These are phyloP conservation scores for Cyrtorhinus lividipennis DNA, from an alignment of 1,140 invertebrate genomes.

Conservation along the genomic window DNA sequence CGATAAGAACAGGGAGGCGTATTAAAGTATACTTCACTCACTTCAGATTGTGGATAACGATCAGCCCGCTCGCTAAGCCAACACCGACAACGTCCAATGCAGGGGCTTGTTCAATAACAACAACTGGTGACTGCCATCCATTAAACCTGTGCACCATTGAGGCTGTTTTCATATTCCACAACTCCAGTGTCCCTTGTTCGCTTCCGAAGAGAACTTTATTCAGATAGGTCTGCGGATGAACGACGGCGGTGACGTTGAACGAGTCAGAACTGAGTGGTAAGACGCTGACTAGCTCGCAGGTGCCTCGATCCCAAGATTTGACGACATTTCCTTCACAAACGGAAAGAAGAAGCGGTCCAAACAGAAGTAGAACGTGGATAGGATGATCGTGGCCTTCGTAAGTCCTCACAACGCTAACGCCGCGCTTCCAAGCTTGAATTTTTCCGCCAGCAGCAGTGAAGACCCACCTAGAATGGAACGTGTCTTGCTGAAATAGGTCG, in stretches of 20 bases:
- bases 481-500: background rate
- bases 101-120: conserved; percentile 64
- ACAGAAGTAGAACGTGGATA: conserved; percentile 71
- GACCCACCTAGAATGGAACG: conserved; percentile 43
- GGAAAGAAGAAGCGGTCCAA: conserved; percentile 71
- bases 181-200: conserved; percentile 67
- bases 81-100: conserved; percentile 81
- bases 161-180: conserved; percentile 77
- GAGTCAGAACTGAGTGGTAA: conserved; percentile 50
- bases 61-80: conserved; percentile 65
- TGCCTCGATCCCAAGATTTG: conserved; percentile 73
- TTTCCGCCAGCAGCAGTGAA: conserved; percentile 64
- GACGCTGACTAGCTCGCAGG: conserved; percentile 49
- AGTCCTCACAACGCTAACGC: conserved; percentile 67
- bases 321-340: conserved; percentile 64
- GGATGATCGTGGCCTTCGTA: conserved; percentile 58
- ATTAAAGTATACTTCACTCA: conserved; percentile 25
- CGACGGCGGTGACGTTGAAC: conserved; percentile 62
- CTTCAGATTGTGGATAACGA: conserved; percentile 79
- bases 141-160: conserved; percentile 67
- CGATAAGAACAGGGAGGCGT: background rate
- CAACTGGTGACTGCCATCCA: conserved; percentile 57
- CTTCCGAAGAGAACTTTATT: conserved; percentile 93
- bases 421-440: conserved; percentile 76
- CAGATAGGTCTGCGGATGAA: conserved; percentile 83